A percentile compares a stretch with the other conserved stretches of the same genome.
phyloP scores from a whole-genome alignment of 2,797 vertebrate genomes.

The Simalia tracyae region DNA sequence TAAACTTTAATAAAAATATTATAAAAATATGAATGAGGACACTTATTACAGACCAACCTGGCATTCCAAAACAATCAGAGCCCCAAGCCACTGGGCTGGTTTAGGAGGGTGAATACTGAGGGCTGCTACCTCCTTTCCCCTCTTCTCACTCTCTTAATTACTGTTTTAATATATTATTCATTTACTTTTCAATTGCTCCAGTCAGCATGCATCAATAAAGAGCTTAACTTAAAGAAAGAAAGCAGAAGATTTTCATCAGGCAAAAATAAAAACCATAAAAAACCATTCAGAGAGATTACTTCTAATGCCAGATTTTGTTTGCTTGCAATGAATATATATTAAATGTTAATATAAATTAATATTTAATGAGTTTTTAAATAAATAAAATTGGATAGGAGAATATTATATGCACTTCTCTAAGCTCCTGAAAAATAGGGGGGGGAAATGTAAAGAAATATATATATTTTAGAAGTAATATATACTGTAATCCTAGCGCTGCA shows the following conservation, averaged over 20 bases:
- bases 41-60: no score
- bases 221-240: neutral
- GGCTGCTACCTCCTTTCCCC: neutral
- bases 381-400: neutral
- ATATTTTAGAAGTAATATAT: no score
- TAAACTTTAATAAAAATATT: no score
- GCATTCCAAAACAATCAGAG: no score
- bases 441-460: neutral
- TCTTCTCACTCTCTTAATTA: neutral
- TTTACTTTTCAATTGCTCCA: neutral
- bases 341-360: neutral
- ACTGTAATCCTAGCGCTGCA: no score
- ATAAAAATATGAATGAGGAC: no score
- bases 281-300: conserved; percentile 3
- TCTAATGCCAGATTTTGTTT: neutral
- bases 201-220: neutral
- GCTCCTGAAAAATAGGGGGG: neutral
- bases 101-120: neutral
- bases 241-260: neutral
- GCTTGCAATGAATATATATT: conserved; percentile 27
- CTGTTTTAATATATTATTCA: neutral
- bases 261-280: conserved; percentile 4
- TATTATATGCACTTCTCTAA: neutral
- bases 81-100: no score
- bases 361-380: neutral